Conservation (phyloP, 2,797 vertebrate species). For the Sebastes matsubarae region DNA sequence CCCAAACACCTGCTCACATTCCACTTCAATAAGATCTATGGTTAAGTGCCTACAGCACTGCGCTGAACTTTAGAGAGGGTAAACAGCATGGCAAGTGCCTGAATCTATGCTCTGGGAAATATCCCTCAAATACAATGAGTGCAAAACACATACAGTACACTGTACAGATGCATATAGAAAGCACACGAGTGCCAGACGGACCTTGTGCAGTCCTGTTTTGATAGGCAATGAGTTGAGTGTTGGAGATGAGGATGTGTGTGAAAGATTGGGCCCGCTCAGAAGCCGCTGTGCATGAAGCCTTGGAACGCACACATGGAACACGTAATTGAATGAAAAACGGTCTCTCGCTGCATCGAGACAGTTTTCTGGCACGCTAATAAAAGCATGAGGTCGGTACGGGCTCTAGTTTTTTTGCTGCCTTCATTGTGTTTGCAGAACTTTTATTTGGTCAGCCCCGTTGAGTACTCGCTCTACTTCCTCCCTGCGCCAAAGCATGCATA, state of each 20-base stretch:
- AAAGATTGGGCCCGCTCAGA: conserved; percentile 71
- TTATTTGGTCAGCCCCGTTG: conserved; percentile 67
- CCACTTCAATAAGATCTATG: conserved; percentile 5
- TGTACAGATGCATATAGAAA: conserved; percentile 29
- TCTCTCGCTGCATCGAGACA: conserved; percentile 72
- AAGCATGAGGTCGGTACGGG: conserved; percentile 60
- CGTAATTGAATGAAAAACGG: conserved; percentile 81
- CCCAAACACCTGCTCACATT: conserved; percentile 47
- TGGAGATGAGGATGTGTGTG: conserved; percentile 70
- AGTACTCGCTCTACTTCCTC: conserved; percentile 46
- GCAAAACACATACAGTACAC: neutral
- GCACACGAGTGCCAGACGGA: conserved; percentile 32
- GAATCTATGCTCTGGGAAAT: conserved; percentile 26
- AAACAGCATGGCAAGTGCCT: conserved; percentile 38
- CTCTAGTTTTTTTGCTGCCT: conserved; percentile 58
- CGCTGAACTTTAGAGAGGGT: neutral
- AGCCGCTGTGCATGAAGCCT: conserved; percentile 67
- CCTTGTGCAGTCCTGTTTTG: conserved; percentile 60
- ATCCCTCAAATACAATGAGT: conserved; percentile 3
- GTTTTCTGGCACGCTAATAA: conserved; percentile 75
- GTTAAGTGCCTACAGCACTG: neutral
- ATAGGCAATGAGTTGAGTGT: conserved; percentile 60
- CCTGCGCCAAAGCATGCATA: conserved; percentile 65
- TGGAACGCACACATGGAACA: conserved; percentile 81
- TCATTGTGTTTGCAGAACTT: conserved; percentile 63